Percentiles rank a stretch among this genome's conserved stretches.
Evolutionary conservation across 2,888 invertebrate species (phyloP).

Genomic region (Matsumyia berberina): DNA sequence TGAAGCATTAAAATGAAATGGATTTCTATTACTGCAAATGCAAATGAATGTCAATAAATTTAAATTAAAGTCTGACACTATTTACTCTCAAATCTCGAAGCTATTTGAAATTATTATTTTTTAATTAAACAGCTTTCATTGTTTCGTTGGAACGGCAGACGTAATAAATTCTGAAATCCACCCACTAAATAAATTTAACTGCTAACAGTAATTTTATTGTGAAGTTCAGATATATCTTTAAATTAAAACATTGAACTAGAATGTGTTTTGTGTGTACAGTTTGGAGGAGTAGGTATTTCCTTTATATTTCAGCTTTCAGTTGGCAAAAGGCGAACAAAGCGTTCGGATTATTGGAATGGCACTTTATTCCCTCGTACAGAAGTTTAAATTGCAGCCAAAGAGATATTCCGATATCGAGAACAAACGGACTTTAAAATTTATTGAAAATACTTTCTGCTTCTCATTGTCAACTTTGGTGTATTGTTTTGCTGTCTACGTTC

Average conservation of each 20-base stretch:
- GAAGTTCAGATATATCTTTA: slow-evolving; percentile 25
- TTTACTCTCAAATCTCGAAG: slow-evolving; percentile 29
- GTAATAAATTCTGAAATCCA: slow-evolving; percentile 41
- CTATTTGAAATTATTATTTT: slow-evolving; percentile 18
- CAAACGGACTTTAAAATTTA: slow-evolving; percentile 73
- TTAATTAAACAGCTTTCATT: slow-evolving; percentile 31
- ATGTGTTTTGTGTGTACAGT: slow-evolving; percentile 28
- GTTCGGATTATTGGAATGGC: slow-evolving; percentile 66
- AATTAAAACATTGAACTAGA: slow-evolving; percentile 30
- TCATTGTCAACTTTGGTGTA: slow-evolving; percentile 72
- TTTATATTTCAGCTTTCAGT: slow-evolving; percentile 50
- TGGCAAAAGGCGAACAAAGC: slow-evolving; percentile 66
- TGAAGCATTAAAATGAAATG: slow-evolving; percentile 50
- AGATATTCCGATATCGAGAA: slow-evolving; percentile 72
- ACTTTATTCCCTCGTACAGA: slow-evolving; percentile 57
- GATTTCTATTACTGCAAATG: slow-evolving; percentile 28
- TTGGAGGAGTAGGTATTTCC: slow-evolving; percentile 41
- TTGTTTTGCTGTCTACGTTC: slow-evolving; percentile 65
- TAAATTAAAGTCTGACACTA: slow-evolving; percentile 32
- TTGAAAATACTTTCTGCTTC: slow-evolving; percentile 71
- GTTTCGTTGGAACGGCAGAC: slow-evolving; percentile 2
- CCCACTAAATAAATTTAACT: slow-evolving; percentile 45
- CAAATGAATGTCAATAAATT: slow-evolving; percentile 50
- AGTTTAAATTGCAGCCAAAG: slow-evolving; percentile 69
- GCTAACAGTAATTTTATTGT: slow-evolving; percentile 47